Base-by-base conservation (phyloP, 2,888 invertebrate species). In the Acronicta psi region DNA sequence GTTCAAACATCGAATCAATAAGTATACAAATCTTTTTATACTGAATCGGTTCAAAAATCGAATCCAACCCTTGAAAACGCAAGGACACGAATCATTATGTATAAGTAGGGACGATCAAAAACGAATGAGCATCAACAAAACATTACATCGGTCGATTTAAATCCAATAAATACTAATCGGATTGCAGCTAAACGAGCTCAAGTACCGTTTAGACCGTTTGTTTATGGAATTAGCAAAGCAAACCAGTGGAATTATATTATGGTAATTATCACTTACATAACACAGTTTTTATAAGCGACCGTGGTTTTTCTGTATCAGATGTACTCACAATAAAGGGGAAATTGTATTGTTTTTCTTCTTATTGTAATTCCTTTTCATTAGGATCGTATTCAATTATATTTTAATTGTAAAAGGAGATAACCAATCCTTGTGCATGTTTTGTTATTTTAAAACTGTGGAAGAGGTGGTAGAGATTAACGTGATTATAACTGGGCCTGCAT, bases 171-270 rank as follows among this genome's bases (percentile, higher is more conserved):
- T 52, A 63, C 37, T 67, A 62, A 62, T 50, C 38, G 42, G 31
- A 47, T 62, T 59, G 52, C 57, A 62, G 41, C 36, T 37, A 20
- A 42, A 59, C 49, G 43, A 51, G 60, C 54, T 57, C 29, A 57
- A 75, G 43, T 45, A 61, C 55, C 47, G 34, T 57, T 68, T 45
- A 52, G 9, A 36, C 14, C 11, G 36, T 37, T 66, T 67, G 46
- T 67, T 72, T 59, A 72, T 68, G 40, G 46, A 72, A 67, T 72
- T 68, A 51, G 54, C 46, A 59, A 68, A 68, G 53, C 51, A 53
- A 54, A 68, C 40, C 46, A 54, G n/a, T 14, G 25, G 34, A 47
- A 69, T 60, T 73, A 68, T 45, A 60, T 73, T 73, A 73, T 41
- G 38, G 69, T 55, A 60, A 73, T 68, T 56, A 73, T 46, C 69